phyloP scores from a whole-genome alignment of 53 echinoderm and acorn worm genomes.

The Zoroaster sp. region DNA sequence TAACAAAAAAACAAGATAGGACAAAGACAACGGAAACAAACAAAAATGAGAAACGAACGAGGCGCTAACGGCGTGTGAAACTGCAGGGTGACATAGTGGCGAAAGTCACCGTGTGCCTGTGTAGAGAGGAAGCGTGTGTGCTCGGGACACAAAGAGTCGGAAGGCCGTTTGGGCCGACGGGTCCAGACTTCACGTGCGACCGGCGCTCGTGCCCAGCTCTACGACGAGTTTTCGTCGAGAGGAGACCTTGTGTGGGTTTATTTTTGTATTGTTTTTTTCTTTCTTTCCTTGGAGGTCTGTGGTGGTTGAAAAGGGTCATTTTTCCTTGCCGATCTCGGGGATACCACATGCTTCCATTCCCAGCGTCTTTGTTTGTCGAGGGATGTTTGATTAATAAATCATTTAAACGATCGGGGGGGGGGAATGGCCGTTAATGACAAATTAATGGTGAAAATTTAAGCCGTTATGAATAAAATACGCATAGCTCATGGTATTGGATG shows the following conservation, averaged over 20 bases:
- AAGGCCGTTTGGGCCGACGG: not conserved
- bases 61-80: constrained; percentile 16
- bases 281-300: too few relatives aligned
- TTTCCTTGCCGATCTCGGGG: not conserved
- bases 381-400: not conserved
- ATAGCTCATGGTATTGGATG: not conserved
- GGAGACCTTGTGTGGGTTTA: not conserved
- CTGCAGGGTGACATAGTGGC: not conserved
- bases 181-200: not conserved
- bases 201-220: not conserved
- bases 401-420: constrained; percentile 1
- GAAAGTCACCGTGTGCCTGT: not conserved
- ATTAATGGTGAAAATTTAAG: constrained; percentile 17
- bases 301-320: not conserved
- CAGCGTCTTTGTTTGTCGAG: not conserved
- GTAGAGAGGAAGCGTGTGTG: not conserved
- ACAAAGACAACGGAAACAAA: constrained; percentile 7
- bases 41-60: not conserved
- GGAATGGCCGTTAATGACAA: constrained; percentile 24
- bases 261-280: not conserved
- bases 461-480: not conserved
- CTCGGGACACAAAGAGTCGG: not conserved
- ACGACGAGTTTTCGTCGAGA: not conserved
- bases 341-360: constrained; percentile 12
- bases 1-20: constrained; percentile 9